Evolutionary conservation across 2,888 invertebrate genomes (phyloP), one percentile per base, ranked within the genome.

Genomic region (Eristalis pertinax): DNA sequence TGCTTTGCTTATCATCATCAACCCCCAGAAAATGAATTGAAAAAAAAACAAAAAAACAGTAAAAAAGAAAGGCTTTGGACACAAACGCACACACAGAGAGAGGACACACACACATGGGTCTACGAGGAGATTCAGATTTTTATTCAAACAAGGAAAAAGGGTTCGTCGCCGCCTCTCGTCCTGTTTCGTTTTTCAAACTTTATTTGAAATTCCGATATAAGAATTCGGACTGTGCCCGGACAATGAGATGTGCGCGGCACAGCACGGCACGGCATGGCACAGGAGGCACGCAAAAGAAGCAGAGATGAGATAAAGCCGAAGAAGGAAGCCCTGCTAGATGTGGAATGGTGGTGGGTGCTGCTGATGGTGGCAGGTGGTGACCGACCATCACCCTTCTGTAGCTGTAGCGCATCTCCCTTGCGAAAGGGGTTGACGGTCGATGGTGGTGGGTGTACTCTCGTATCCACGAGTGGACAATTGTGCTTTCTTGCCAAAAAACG

Each of bases 401-500:
- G 43, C 4, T 43, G 50, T 8, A 19, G 50, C n/a, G 19, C 50
- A 50, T 50, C 50, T 19, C 50, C 8, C 50, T 50, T 8, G 50
- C 50, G 50, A 85, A 32, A 85, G 85, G 85, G 85, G 85, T 85
- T 72, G 81, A 76, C 8, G 22, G 11, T 4, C n/a, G 74, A 35
- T 76, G 89, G 85, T 84, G 87, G 84, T 77, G 81, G 77, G 60
- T 62, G 35, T 38, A 56, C 43, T n/a, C 50, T 50, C 38, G 81
- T 62, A 74, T 82, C 78, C 79, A 86, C 78, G 85, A 81, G 87
- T 83, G 88, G 78, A 81, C 88, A 83, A 89, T 87, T 87, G 87
- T 87, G 87, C 84, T 87, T 84, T 87, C 84, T 87, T 84, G 72
- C 88, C 80, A 89, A 88, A 50, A 88, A 90, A 90, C 89, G 88